Evolutionary conservation across 2,113 vertebrate genomes (phyloP).

Genomic region (Ardeotis arabs): DNA sequence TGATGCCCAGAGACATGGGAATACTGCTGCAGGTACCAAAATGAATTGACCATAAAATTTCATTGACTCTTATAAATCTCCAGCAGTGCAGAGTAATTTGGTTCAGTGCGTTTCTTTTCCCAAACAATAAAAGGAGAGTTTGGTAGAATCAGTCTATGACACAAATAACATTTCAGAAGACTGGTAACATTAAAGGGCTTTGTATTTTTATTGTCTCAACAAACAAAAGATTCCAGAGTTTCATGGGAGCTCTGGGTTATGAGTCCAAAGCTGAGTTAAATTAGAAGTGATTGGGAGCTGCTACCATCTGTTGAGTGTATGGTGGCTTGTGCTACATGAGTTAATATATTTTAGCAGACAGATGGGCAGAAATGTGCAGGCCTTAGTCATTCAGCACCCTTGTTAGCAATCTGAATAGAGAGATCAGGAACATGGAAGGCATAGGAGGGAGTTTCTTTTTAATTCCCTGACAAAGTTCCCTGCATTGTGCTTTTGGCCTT

Average conservation of each 20-base stretch:
- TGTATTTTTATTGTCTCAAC: background rate
- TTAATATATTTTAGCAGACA: conserved; percentile 55
- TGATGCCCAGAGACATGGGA: background rate
- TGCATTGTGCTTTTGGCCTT: background rate
- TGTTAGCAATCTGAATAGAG: conserved; percentile 19
- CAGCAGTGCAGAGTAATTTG: background rate
- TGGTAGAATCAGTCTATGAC: background rate
- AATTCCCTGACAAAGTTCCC: background rate
- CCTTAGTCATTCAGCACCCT: conserved; percentile 41
- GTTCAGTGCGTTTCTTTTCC: background rate
- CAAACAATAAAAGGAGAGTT: background rate
- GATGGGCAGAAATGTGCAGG: conserved; percentile 48
- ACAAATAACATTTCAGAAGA: background rate
- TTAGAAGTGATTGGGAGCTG: conserved; percentile 23
- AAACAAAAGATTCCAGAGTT: background rate
- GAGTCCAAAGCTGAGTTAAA: conserved; percentile 28
- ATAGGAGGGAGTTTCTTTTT: background rate
- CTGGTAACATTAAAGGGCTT: background rate
- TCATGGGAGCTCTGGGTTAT: background rate
- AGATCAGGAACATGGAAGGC: background rate
- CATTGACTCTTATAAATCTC: background rate
- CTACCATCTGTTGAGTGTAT: conserved; percentile 54
- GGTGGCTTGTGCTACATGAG: conserved; percentile 39
- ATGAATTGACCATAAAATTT: background rate
- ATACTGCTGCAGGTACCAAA: background rate